Conservation (phyloP, 30 jellyfish, hydroid and myxozoan genomes). For the Hydra vulgaris region DNA sequence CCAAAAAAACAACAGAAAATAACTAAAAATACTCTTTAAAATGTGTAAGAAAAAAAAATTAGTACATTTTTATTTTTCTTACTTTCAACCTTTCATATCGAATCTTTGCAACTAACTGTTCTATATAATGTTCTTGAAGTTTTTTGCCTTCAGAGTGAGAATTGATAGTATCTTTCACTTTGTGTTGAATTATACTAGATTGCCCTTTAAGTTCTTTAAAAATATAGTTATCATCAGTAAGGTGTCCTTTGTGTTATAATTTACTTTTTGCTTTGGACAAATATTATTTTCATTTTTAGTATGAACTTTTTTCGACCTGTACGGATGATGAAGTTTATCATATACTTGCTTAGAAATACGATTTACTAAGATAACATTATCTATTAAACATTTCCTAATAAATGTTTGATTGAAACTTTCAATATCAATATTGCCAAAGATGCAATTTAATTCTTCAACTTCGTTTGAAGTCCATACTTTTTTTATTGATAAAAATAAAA, state of each 20-base stretch:
- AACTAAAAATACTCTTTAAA: neutral
- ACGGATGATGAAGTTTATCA: neutral
- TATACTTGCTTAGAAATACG: neutral
- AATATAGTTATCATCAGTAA: no score
- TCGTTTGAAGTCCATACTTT: neutral
- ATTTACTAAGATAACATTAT: no score
- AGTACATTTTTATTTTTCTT: neutral
- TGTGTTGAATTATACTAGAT: neutral
- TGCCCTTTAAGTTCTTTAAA: neutral
- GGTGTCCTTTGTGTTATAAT: neutral
- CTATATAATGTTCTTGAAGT: neutral
- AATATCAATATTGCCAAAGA: neutral
- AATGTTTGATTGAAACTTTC: neutral
- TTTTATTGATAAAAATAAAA: neutral
- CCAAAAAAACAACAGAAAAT: no score
- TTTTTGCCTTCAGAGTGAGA: neutral
- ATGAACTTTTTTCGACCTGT: no score
- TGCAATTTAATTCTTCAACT: neutral
- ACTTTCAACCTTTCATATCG: neutral
- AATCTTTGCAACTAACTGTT: neutral
- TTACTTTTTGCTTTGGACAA: neutral
- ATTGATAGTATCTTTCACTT: neutral
- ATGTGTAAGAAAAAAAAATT: no score
- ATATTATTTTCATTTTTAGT: no score
- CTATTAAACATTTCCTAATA: neutral